Base-by-base conservation (phyloP, 2,797 vertebrate species). In the Megaceryle alcyon region DNA sequence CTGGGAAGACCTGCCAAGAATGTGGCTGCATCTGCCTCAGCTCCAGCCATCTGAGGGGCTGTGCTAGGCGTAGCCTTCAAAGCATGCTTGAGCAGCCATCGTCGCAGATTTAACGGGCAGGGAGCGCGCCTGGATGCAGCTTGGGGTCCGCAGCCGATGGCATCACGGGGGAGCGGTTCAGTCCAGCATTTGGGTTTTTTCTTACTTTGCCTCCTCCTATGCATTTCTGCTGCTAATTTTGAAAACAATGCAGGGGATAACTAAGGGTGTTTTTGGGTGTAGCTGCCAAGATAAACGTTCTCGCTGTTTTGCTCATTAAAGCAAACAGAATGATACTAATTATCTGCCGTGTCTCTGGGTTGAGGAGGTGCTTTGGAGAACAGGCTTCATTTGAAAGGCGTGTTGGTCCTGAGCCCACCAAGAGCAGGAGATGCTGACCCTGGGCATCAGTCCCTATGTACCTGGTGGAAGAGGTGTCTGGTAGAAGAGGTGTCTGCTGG, bases 1-100 rank as follows among this genome's bases (percentile, higher is more conserved):
- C 95, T 93, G 88, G 78, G 91, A 75, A 94, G 94, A 96, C 96
- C 93, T 95, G 96, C 96, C 96, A 97, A 96, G 96, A 96, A 97
- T 97, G 92, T 89, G 83, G 81, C 72, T 93, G 88, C 95, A 94
- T 97, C 90, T 97, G 96, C 94, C 86, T 94, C 69, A 64, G 78
- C 82, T 85, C 64, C 75, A 77, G 90, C 64, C 86, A 78, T 95
- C 57, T 82, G 94, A 94, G 93, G 81, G 81, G 28, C 90, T 92
- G 92, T 16, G 7, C 72, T 64, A 94, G 94, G 88, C 83, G 12
- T 35, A 80, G 84, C 95, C 88, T 95, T 95, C 93, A 84, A 92
- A 95, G 96, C 76, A 81, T 2, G 65, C 90, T 92, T 1, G 28
- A 73, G 91, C 53, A 33, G 83, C 86, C 82, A 9, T 82, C 88